Base-by-base conservation (phyloP, 64 coral and sea anemone genomes). In the Platygyra sinensis region DNA sequence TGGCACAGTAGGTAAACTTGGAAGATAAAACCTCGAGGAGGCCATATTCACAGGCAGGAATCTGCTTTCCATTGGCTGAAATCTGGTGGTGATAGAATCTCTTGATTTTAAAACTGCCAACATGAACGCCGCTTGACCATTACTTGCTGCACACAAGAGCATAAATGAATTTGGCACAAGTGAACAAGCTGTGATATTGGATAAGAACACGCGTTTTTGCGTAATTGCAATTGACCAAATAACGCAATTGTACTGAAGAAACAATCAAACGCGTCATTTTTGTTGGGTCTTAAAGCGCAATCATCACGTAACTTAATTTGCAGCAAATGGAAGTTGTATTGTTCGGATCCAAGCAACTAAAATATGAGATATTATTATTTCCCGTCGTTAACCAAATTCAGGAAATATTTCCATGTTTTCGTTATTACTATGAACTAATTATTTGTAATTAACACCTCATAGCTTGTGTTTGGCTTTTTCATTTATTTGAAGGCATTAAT, bases 131-230 rank as follows among this genome's bases (percentile, higher is more conserved):
- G 80, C 67, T 33, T 67, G 33, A 36, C 17, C 10, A 14, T 39
- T 61, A 67, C 11, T 27, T 33, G 10, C 62, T 52, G 63, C 25
- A 38, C 38, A 28, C 62, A 10, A 11, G 24, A 38, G 51, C n/a
- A 52, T 29, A 85, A 83, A 85, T 71, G 62, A 71, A 51, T 52
- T 16, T 85, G 3, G 19, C 62, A 71, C 81, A 28, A 50, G 81
- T 85, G 54, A 83, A 85, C 81, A 85, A 85, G 22, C 24, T 49
- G 3, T 85, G 63, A 71, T 71, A 85, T 85, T 85, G 62, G 36
- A 22, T 38, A 52, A 36, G 10, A 55, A n/a, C 25, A 52, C 51
- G 39, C 39, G n/a, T 22, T 16, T 52, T 77, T 46, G 51, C 24
- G 49, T 36, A 36, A 36, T 36, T 36, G 63, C 51, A 52, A 42